Evolutionary conservation across 2,888 invertebrate species (phyloP).

Genomic region (Ptychoptera albimana): DNA sequence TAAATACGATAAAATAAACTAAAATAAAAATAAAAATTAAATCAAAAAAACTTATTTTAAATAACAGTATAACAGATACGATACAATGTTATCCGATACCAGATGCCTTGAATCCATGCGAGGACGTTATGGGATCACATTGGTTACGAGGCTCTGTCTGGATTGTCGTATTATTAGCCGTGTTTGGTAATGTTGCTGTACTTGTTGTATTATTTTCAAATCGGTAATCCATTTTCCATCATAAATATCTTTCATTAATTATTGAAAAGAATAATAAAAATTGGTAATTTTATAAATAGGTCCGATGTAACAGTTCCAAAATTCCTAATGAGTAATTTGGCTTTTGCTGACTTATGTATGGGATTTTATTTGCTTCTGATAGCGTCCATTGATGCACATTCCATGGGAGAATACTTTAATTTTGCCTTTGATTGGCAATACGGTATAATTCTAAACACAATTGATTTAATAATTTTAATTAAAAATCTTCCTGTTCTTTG

Average conservation of each 20-base stretch:
- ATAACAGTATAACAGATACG: slow-evolving; percentile 32
- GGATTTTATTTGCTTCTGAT: slow-evolving; percentile 70
- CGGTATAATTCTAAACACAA: slow-evolving; percentile 24
- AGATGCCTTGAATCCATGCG: slow-evolving; percentile 74
- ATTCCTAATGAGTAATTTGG: slow-evolving; percentile 67
- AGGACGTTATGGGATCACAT: slow-evolving; percentile 73
- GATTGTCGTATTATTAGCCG: slow-evolving; percentile 68
- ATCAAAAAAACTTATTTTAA: not conserved
- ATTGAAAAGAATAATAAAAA: not conserved
- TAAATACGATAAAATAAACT: too few species aligned
- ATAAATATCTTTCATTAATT: not conserved
- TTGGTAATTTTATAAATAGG: slow-evolving; percentile 15
- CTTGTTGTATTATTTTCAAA: slow-evolving; percentile 57
- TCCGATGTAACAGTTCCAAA: slow-evolving; percentile 43
- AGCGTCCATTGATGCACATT: slow-evolving; percentile 69
- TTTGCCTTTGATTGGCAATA: slow-evolving; percentile 83
- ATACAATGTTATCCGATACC: slow-evolving; percentile 52
- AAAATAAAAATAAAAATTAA: not conserved
- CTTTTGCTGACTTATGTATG: slow-evolving; percentile 78
- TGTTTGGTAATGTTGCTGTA: slow-evolving; percentile 71
- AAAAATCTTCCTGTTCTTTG: too few species aligned
- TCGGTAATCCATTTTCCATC: slow-evolving; percentile 15
- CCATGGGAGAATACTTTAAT: slow-evolving; percentile 76
- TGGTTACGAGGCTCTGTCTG: slow-evolving; percentile 71
- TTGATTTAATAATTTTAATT: not conserved